Conservation (phyloP, 1,140 invertebrate genomes). For the Orchesella cincta region DNA sequence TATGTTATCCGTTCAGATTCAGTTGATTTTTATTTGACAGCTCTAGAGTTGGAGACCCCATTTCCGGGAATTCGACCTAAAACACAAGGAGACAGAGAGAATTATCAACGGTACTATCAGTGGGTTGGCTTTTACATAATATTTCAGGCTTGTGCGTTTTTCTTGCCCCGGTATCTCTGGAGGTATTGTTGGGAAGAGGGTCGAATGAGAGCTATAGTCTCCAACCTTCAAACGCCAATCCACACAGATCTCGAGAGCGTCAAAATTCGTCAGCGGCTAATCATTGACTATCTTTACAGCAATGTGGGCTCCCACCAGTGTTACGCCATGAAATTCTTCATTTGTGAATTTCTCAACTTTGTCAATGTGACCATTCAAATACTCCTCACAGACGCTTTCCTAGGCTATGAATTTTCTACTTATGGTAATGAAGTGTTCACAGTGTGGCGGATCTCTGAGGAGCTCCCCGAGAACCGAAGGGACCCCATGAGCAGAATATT, state of each 20-base stretch:
- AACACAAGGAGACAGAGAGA: slow-evolving; percentile 15
- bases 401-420: slow-evolving; percentile 28
- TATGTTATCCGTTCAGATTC: too few relatives aligned
- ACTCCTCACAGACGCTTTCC: slow-evolving; percentile 30
- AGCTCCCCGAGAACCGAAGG: slow-evolving; percentile 10
- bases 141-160: slow-evolving; percentile 61
- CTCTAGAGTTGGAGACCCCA: slow-evolving; percentile 11
- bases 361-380: slow-evolving; percentile 29
- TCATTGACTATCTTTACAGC: slow-evolving; percentile 13
- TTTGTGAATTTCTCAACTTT: slow-evolving; percentile 26
- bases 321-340: slow-evolving; percentile 27
- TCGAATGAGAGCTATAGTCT: slow-evolving; percentile 20
- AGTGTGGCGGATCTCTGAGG: slow-evolving; percentile 13
- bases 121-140: slow-evolving; percentile 31
- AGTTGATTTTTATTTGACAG: too few relatives aligned
- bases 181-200: slow-evolving; percentile 27
- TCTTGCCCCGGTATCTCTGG: slow-evolving; percentile 57
- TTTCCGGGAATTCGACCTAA: slow-evolving; percentile 26
- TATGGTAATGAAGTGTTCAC: slow-evolving; percentile 29
- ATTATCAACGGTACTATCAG: slow-evolving; percentile 26
- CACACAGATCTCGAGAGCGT: slow-evolving; percentile 25
- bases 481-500: slow-evolving; percentile 22
- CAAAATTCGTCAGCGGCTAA: slow-evolving; percentile 13
- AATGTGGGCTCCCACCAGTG: slow-evolving; percentile 27
- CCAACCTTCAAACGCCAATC: slow-evolving; percentile 13